These are phyloP conservation scores for Chloroceryle amazona DNA, from an alignment of 2,797 vertebrate species.

Conservation along the genomic window DNA sequence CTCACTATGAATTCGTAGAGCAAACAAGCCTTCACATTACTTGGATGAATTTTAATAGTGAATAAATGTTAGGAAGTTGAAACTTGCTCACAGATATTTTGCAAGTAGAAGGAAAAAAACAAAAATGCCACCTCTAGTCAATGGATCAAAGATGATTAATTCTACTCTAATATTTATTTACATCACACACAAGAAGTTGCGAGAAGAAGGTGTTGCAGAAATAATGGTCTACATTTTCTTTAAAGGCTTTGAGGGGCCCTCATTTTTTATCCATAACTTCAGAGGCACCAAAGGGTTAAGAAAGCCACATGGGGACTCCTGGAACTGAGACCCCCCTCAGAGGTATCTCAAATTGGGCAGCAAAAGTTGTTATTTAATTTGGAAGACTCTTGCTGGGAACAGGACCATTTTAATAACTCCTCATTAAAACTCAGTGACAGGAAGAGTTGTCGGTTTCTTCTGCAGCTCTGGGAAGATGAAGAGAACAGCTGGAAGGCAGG, in stretches of 20 bases:
- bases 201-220: neutral
- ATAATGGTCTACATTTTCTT: neutral
- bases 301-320: neutral
- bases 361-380: constrained; percentile 33
- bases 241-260: neutral
- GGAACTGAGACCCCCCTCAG: neutral
- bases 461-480: constrained; percentile 31
- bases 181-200: neutral
- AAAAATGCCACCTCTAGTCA: neutral
- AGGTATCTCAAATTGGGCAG: neutral
- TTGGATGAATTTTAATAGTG: constrained; percentile 12
- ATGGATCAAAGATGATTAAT: neutral
- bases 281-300: neutral
- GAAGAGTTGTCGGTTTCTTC: neutral
- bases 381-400: constrained; percentile 25
- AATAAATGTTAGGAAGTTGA: neutral
- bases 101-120: neutral
- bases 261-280: neutral
- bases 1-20: neutral
- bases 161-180: neutral
- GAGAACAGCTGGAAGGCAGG: constrained; percentile 40
- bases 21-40: constrained; percentile 9
- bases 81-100: neutral
- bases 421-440: constrained; percentile 52
- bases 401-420: constrained; percentile 45